Percentiles rank a stretch among this genome's conserved stretches.
phyloP scores from a whole-genome alignment of 2,113 vertebrate genomes.

The Saccopteryx leptura region DNA sequence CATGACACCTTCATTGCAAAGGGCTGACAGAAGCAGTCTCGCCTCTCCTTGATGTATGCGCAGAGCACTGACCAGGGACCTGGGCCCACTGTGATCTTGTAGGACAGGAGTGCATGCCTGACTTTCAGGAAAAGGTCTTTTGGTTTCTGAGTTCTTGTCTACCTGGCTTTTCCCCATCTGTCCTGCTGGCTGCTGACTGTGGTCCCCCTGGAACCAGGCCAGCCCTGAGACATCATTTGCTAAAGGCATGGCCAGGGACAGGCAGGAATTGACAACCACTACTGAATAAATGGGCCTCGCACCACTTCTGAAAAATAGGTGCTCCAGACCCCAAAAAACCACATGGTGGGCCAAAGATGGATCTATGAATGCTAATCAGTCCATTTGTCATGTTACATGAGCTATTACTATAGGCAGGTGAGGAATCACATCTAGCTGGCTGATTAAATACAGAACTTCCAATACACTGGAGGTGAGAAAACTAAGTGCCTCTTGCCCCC shows the following conservation, averaged over 20 bases:
- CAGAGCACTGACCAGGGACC: neutral
- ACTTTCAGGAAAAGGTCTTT: slow-evolving; percentile 51
- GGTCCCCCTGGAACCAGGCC: neutral
- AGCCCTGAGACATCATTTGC: neutral
- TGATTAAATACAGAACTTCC: neutral
- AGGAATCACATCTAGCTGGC: neutral
- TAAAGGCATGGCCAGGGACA: neutral
- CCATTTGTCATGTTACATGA: neutral
- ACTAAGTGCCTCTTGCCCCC: neutral
- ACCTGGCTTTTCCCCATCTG: neutral
- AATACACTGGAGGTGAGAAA: neutral
- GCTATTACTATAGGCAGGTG: neutral
- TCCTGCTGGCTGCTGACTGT: slow-evolving; percentile 51
- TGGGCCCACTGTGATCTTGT: neutral
- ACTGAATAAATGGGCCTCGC: neutral
- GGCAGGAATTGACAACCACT: neutral
- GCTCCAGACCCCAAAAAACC: neutral
- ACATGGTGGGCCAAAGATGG: neutral
- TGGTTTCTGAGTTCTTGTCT: slow-evolving; percentile 56
- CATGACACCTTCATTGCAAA: slow-evolving; percentile 81
- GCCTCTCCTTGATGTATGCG: neutral
- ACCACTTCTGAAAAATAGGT: neutral
- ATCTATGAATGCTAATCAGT: neutral
- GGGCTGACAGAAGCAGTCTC: slow-evolving; percentile 81
- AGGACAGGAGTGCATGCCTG: neutral